Evolutionary conservation across 1,140 invertebrate species (phyloP).

Genomic region (Microplitis demolitor): DNA sequence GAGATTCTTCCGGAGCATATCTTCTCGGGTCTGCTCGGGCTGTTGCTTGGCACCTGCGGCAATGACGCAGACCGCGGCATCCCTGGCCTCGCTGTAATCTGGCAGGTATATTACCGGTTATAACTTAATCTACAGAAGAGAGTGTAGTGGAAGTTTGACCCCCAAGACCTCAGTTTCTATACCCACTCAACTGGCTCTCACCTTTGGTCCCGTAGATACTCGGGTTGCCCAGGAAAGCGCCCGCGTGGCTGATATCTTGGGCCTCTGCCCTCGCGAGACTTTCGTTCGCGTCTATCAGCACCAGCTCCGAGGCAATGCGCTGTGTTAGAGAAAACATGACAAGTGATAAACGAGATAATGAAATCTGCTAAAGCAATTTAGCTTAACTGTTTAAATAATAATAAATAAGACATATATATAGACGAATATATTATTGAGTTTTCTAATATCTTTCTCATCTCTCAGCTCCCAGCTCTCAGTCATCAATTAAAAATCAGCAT

Average conservation of each 20-base stretch:
- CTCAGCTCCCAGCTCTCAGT: too few relatives aligned
- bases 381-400: too few relatives aligned
- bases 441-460: too few relatives aligned
- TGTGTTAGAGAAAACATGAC: conserved; percentile 33
- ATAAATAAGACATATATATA: too few relatives aligned
- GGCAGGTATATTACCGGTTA: conserved; percentile 24
- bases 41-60: conserved; percentile 65
- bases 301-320: conserved; percentile 65
- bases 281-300: conserved; percentile 64
- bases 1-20: conserved; percentile 64
- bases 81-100: conserved; percentile 64
- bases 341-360: conserved; percentile 1
- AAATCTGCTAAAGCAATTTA: background rate
- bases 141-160: too few relatives aligned
- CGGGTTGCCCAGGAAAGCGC: conserved; percentile 59
- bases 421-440: too few relatives aligned
- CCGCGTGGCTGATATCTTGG: conserved; percentile 66
- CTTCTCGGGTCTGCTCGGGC: conserved; percentile 59
- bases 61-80: conserved; percentile 66
- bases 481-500: too few relatives aligned
- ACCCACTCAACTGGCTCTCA: conserved; percentile 24
- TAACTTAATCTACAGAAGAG: conserved; percentile 17
- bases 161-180: background rate
- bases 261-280: conserved; percentile 68
- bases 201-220: conserved; percentile 50